Evolutionary conservation across 2,797 vertebrate genomes (phyloP).

Genomic region (Ciconia nigra): DNA sequence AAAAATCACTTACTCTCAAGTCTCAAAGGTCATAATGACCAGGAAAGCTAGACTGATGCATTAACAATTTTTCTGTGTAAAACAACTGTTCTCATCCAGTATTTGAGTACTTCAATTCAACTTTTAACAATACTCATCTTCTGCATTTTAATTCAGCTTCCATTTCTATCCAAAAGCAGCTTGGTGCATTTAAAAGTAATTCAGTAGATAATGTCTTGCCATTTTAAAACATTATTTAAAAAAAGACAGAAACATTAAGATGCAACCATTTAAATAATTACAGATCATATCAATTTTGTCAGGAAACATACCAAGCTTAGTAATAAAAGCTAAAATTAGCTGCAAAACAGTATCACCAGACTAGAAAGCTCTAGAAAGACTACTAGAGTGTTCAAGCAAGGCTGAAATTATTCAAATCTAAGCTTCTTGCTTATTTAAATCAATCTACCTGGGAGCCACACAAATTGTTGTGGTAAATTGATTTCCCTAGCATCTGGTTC

Average conservation of each 20-base stretch:
- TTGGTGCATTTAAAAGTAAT: neutral
- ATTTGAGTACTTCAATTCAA: neutral
- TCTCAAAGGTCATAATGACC: neutral
- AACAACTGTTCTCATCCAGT: neutral
- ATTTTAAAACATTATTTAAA: conserved; percentile 43
- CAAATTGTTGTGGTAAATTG: conserved; percentile 29
- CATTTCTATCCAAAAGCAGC: neutral
- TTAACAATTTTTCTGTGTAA: neutral
- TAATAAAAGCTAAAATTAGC: conserved; percentile 43
- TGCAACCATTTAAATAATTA: conserved; percentile 56
- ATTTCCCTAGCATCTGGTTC: conserved; percentile 23
- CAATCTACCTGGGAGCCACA: conserved; percentile 44
- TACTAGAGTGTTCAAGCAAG: conserved; percentile 16
- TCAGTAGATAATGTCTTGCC: neutral
- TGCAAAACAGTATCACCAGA: neutral
- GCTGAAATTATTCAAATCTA: conserved; percentile 41
- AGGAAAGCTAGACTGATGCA: neutral
- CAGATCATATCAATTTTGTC: conserved; percentile 22
- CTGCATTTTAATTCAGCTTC: conserved; percentile 27
- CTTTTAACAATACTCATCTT: neutral
- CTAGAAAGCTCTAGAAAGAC: conserved; percentile 45
- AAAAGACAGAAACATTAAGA: conserved; percentile 47
- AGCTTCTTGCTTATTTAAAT: conserved; percentile 42
- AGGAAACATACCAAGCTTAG: conserved; percentile 22
- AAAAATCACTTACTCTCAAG: neutral